Evolutionary conservation across 2,888 invertebrate genomes (phyloP).

Genomic region (Cyclophora punctaria): DNA sequence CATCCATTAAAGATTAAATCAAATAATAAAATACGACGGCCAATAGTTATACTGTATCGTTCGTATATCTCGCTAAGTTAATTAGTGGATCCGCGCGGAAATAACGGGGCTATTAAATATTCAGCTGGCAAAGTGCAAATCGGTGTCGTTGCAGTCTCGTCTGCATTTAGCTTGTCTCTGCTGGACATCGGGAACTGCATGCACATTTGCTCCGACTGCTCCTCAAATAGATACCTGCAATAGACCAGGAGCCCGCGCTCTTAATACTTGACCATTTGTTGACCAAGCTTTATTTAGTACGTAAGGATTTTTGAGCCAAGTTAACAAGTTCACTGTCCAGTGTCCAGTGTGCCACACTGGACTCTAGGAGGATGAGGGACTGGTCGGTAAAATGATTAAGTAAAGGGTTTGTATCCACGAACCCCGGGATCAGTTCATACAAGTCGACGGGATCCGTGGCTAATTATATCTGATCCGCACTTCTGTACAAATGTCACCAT

Average conservation of each 20-base stretch:
- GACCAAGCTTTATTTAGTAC: no score
- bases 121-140: slow-evolving; percentile 65
- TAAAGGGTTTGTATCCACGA: no score
- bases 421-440: no score
- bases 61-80: slow-evolving; percentile 33
- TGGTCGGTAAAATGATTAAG: no score
- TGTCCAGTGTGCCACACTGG: no score
- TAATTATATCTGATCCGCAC: no score
- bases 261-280: not conserved
- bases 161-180: slow-evolving; percentile 53
- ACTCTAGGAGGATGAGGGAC: no score
- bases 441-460: no score
- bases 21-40: slow-evolving; percentile 1
- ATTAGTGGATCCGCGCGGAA: slow-evolving; percentile 51
- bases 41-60: slow-evolving; percentile 8
- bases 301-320: no score
- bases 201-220: slow-evolving; percentile 26
- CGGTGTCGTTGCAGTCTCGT: slow-evolving; percentile 57
- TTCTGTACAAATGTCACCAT: no score
- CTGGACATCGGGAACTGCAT: slow-evolving; percentile 24
- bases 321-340: no score
- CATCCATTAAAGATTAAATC: slow-evolving; percentile 2
- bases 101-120: slow-evolving; percentile 63
- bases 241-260: slow-evolving; percentile 24
- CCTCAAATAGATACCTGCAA: slow-evolving; percentile 45